These are phyloP conservation scores for Heliconius ethilla DNA, from an alignment of 2,888 invertebrate genomes.

Conservation along the genomic window DNA sequence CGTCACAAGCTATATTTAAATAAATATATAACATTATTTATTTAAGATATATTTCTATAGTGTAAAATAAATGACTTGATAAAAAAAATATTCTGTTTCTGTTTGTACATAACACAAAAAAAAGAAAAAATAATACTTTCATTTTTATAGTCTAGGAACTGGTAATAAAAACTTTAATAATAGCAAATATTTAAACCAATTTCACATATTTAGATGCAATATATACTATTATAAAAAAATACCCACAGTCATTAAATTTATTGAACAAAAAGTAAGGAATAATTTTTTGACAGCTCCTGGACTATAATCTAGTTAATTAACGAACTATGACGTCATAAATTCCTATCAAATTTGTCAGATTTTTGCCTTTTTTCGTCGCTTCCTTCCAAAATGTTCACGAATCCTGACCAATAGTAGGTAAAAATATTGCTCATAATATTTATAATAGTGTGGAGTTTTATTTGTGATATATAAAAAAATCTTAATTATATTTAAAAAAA, in stretches of 20 bases:
- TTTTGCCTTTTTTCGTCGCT: constrained; percentile 37
- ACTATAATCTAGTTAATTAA: background rate
- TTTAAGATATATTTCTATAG: constrained; percentile 12
- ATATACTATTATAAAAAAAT: background rate
- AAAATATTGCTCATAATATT: constrained; percentile 70
- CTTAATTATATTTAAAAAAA: constrained; percentile 54
- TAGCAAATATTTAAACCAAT: background rate
- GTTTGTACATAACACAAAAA: background rate
- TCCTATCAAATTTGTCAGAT: constrained; percentile 23
- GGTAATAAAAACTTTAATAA: background rate
- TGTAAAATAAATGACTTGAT: background rate
- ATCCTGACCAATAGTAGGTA: constrained; percentile 77
- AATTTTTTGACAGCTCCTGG: background rate
- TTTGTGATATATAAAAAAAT: constrained; percentile 71
- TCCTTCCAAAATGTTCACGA: constrained; percentile 49
- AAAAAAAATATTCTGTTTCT: background rate
- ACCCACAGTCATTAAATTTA: background rate
- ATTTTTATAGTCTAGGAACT: background rate
- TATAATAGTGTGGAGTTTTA: constrained; percentile 72
- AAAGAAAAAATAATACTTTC: background rate
- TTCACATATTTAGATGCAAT: background rate
- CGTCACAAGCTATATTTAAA: constrained; percentile 9
- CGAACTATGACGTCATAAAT: constrained; percentile 25
- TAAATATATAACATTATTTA: background rate
- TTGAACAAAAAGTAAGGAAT: background rate